Evolutionary conservation across 2,797 vertebrate genomes (phyloP).

Genomic region (Petrocephalus sullivani): DNA sequence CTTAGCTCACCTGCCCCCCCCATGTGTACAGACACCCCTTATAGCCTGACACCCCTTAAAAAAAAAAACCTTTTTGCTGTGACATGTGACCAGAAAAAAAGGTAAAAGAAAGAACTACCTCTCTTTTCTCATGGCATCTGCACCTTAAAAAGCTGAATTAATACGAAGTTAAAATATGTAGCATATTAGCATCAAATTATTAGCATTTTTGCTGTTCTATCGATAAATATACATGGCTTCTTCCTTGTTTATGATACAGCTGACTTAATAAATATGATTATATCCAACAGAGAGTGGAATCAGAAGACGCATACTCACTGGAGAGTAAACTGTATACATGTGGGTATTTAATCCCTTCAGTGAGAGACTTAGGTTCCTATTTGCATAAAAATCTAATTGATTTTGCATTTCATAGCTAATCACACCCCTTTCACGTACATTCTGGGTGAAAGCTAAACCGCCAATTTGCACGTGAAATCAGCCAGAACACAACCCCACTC

Average conservation of each 20-base stretch:
- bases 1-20: background rate
- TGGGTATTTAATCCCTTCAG: slow-evolving; percentile 4
- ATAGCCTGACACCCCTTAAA: background rate
- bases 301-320: background rate
- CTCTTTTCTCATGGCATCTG: background rate
- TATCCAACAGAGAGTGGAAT: slow-evolving; percentile 8
- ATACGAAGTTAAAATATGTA: background rate
- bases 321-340: slow-evolving; percentile 7
- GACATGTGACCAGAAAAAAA: background rate
- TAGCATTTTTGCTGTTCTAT: background rate
- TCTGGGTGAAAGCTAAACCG: slow-evolving; percentile 4
- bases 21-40: background rate
- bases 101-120: background rate
- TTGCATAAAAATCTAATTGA: slow-evolving; percentile 18
- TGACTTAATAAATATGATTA: slow-evolving; percentile 9
- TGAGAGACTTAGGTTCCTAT: background rate
- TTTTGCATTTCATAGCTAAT: background rate
- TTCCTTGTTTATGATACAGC: background rate
- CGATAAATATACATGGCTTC: background rate
- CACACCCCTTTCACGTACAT: slow-evolving; percentile 6
- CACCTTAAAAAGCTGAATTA: background rate
- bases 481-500: background rate
- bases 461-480: slow-evolving; percentile 13
- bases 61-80: background rate
- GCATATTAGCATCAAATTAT: background rate